Conservation (phyloP, 2,797 vertebrate genomes). For the Bradypus variegatus region DNA sequence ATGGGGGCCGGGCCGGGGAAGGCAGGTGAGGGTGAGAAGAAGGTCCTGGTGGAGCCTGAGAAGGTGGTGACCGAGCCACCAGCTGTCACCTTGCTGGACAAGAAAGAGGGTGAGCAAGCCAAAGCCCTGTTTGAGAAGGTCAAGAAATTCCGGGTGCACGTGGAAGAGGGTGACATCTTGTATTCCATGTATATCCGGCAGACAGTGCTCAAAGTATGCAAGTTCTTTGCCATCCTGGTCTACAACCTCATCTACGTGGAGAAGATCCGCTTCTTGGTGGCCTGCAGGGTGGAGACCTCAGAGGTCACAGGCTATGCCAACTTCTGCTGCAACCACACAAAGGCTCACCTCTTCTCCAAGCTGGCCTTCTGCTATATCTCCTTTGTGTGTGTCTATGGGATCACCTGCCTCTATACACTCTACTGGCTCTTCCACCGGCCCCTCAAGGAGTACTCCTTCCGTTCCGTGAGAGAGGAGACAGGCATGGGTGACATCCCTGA, state of each 20-base stretch:
- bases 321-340: slow-evolving; percentile 91
- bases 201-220: slow-evolving; percentile 83
- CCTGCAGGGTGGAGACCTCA: slow-evolving; percentile 81
- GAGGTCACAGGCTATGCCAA: slow-evolving; percentile 84
- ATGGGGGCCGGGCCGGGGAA: slow-evolving; percentile 50
- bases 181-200: slow-evolving; percentile 89
- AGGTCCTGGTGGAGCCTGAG: slow-evolving; percentile 67
- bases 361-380: slow-evolving; percentile 86
- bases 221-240: slow-evolving; percentile 82
- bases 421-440: slow-evolving; percentile 91
- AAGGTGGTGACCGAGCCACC: slow-evolving; percentile 77
- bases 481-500: slow-evolving; percentile 90
- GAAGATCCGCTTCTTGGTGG: slow-evolving; percentile 84
- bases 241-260: slow-evolving; percentile 81
- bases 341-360: slow-evolving; percentile 90
- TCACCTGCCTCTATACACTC: slow-evolving; percentile 86
- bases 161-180: slow-evolving; percentile 86
- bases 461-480: slow-evolving; percentile 83
- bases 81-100: slow-evolving; percentile 79
- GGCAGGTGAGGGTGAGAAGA: slow-evolving; percentile 70
- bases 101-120: slow-evolving; percentile 91
- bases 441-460: slow-evolving; percentile 87
- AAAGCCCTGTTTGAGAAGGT: slow-evolving; percentile 94
- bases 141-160: slow-evolving; percentile 88
- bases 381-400: slow-evolving; percentile 84